Base-by-base conservation (phyloP, 2,888 invertebrate species). In the Sphinx pinastri region DNA sequence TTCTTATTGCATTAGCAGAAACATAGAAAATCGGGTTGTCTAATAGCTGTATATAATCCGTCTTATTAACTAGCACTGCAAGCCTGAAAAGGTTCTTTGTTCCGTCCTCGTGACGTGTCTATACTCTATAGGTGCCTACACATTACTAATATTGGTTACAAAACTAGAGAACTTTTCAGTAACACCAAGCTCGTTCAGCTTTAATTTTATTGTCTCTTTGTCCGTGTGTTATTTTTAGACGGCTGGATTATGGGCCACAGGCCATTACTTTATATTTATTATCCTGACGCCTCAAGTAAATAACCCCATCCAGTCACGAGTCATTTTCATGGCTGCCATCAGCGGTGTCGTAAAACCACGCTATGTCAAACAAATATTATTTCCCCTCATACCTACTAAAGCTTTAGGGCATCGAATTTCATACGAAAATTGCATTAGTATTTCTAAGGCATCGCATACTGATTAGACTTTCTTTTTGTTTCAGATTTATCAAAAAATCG, bases 401-500 rank as follows among this genome's bases (percentile, higher is more conserved):
- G 8, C 16, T 19, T 51, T 67, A 68, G 38, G 49, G 52, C 51
- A 57, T 51, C 68, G 8, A 51, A 49, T 49, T 68, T 45, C 51
- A 38, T 52, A 52, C 51, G 52, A 67, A 52, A 38, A 52, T n/a
- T 51, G 5, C 68, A 19, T 63, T 47, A 68, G 16, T 45, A 57
- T 16, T n/a, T 31, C 13, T 63, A 66, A 38, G 19, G 60, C 14
- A 16, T 52, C 25, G 51, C 13, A 52, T 68, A 8, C 7, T 59
- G 5, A 3, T 60, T 70, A 79, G 19, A 19, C 1, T 63, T 63
- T 77, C 74, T 51, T 80, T 54, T 91, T 89, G 89, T 92, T 92
- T 74, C 93, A 94, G 93, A 94, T 92, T 86, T 94, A 79, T 94
- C 93, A 76, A 93, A 92, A 80, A 94, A 94, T 84, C 87, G 98